Conservation (phyloP, 2,888 invertebrate genomes). For the Cabera pusaria region DNA sequence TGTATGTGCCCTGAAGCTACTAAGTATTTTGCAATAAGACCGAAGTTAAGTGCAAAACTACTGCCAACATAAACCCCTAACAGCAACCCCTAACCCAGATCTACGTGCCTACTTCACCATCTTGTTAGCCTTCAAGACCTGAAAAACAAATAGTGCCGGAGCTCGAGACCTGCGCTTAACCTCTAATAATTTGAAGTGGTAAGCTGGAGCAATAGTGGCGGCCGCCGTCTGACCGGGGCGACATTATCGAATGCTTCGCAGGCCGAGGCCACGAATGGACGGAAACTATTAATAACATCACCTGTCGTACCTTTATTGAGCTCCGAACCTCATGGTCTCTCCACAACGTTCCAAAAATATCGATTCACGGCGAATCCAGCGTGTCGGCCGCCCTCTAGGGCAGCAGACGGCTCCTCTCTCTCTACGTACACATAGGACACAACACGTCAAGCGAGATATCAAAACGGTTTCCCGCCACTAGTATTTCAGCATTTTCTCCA, state of each 20-base stretch:
- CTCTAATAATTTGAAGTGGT: slow-evolving; percentile 21
- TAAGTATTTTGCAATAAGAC: too few relatives aligned
- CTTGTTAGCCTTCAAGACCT: slow-evolving; percentile 8
- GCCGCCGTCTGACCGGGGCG: slow-evolving; percentile 50
- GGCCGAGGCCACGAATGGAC: slow-evolving; percentile 35
- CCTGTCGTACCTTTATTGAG: slow-evolving; percentile 77
- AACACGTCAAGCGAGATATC: slow-evolving; percentile 81
- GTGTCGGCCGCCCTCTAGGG: slow-evolving; percentile 81
- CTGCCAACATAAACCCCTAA: too few relatives aligned
- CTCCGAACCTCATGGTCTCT: slow-evolving; percentile 76
- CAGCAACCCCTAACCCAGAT: too few relatives aligned
- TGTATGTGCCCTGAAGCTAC: too few relatives aligned
- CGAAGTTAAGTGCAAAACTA: too few relatives aligned
- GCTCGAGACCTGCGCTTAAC: slow-evolving; percentile 23
- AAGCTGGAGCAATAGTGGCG: slow-evolving; percentile 37
- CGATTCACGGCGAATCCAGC: slow-evolving; percentile 82
- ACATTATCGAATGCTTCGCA: slow-evolving; percentile 25
- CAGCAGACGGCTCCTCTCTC: slow-evolving; percentile 78
- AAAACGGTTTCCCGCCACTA: slow-evolving; percentile 83
- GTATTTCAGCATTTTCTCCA: slow-evolving; percentile 73
- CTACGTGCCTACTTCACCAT: slow-evolving; percentile 1
- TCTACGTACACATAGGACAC: slow-evolving; percentile 80
- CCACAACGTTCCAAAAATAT: slow-evolving; percentile 80
- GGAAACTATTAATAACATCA: slow-evolving; percentile 54
- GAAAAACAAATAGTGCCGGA: slow-evolving; percentile 16